phyloP scores from a whole-genome alignment of 1,140 invertebrate genomes.

The Drosophila elegans region DNA sequence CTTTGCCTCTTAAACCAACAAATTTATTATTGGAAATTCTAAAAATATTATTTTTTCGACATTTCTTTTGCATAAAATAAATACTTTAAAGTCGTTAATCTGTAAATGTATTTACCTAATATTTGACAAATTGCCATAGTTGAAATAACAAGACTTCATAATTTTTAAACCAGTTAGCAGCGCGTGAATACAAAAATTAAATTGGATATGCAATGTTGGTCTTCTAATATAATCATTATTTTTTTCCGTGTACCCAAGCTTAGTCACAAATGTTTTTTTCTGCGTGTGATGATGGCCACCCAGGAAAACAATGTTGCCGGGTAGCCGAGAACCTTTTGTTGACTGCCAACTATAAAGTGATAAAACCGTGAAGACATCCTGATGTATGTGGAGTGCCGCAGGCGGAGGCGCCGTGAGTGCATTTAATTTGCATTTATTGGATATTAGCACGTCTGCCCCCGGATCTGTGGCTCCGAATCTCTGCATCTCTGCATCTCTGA shows the following conservation, averaged over 20 bases:
- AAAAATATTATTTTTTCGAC: no score
- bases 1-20: no score
- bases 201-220: no score
- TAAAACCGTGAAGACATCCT: slow-evolving; percentile 62
- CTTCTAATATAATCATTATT: not conserved
- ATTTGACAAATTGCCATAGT: no score
- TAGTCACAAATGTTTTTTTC: slow-evolving; percentile 11
- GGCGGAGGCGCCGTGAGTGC: slow-evolving; percentile 46
- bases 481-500: not conserved
- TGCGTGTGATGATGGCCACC: slow-evolving; percentile 31
- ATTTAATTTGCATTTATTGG: slow-evolving; percentile 81
- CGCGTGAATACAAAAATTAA: no score
- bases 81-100: no score
- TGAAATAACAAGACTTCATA: no score
- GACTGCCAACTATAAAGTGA: slow-evolving; percentile 64
- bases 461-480: not conserved
- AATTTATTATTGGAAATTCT: no score
- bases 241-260: slow-evolving; percentile 1
- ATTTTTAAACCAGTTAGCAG: no score
- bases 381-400: slow-evolving; percentile 32
- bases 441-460: slow-evolving; percentile 46
- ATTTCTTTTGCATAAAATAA: no score
- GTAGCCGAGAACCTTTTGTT: slow-evolving; percentile 42
- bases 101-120: no score
- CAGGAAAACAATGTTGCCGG: slow-evolving; percentile 58